phyloP scores from a whole-genome alignment of 2,113 vertebrate genomes.

The Heterochromis multidens region DNA sequence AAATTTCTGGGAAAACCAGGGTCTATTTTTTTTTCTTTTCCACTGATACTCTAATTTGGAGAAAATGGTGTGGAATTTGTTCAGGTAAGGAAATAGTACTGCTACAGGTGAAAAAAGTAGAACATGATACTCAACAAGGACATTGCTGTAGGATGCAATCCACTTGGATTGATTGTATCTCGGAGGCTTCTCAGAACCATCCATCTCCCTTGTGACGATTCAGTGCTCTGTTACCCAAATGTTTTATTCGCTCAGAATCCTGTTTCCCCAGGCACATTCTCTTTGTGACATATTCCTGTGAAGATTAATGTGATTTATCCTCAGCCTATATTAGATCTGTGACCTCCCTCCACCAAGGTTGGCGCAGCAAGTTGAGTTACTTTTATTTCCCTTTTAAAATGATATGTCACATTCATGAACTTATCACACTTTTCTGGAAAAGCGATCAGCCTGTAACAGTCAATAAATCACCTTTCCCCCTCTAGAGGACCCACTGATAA shows the following conservation, averaged over 20 bases:
- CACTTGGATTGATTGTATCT: conserved; percentile 44
- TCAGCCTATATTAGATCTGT: conserved; percentile 39
- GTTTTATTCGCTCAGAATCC: conserved; percentile 54
- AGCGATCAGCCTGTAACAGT: neutral
- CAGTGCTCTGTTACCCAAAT: conserved; percentile 48
- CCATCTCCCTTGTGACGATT: conserved; percentile 44
- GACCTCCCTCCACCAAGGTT: conserved; percentile 45
- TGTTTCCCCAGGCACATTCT: conserved; percentile 60
- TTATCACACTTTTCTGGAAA: conserved; percentile 5
- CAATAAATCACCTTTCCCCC: conserved; percentile 15
- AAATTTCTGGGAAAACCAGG: neutral
- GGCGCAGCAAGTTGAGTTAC: neutral
- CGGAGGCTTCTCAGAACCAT: conserved; percentile 29
- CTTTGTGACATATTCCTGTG: conserved; percentile 45
- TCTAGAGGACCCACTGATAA: conserved; percentile 1
- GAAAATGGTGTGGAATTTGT: neutral
- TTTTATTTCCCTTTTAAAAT: conserved; percentile 31
- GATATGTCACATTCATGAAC: conserved; percentile 29
- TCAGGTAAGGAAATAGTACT: neutral
- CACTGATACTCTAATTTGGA: neutral
- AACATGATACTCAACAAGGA: conserved; percentile 40
- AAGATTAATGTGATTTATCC: conserved; percentile 66
- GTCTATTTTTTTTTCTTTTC: neutral
- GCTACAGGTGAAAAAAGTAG: conserved; percentile 8
- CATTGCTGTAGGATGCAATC: conserved; percentile 43